Conservation (phyloP, 2,888 invertebrate genomes). For the Platycheirus rosarum region DNA sequence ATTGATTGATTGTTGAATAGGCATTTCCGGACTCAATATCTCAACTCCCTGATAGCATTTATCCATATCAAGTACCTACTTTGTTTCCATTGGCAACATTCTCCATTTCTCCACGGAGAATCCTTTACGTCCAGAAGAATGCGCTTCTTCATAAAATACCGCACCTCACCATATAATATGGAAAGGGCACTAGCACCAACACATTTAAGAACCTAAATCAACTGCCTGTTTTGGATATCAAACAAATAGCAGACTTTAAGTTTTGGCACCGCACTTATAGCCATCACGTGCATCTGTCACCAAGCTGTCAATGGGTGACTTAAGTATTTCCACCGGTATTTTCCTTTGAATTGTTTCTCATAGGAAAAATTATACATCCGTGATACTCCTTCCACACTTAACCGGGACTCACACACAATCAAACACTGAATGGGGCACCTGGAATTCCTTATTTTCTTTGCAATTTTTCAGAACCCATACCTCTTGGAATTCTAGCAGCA, state of each 20-base stretch:
- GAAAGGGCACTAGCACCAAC: conserved; percentile 35
- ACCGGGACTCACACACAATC: conserved; percentile 31
- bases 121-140: conserved; percentile 18
- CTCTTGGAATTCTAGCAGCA: conserved; percentile 66
- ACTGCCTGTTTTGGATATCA: conserved; percentile 48
- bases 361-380: conserved; percentile 57
- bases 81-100: conserved; percentile 11
- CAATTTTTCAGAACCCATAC: conserved; percentile 73
- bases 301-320: conserved; percentile 68
- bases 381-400: too few relatives aligned
- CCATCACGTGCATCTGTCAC: conserved; percentile 61
- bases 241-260: conserved; percentile 51
- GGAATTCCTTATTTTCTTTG: conserved; percentile 73
- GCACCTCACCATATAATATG: conserved; percentile 28
- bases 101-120: background rate
- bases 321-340: conserved; percentile 65
- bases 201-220: conserved; percentile 35
- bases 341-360: conserved; percentile 23
- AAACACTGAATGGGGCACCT: conserved; percentile 62
- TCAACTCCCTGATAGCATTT: too few relatives aligned
- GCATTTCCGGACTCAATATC: conserved; percentile 17
- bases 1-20: conserved; percentile 25
- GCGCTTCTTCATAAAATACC: conserved; percentile 28
- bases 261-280: conserved; percentile 60
- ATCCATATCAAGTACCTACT: conserved; percentile 18